Base-by-base conservation (phyloP, 2,888 invertebrate species). In the Synanthedon andrenaeformis region DNA sequence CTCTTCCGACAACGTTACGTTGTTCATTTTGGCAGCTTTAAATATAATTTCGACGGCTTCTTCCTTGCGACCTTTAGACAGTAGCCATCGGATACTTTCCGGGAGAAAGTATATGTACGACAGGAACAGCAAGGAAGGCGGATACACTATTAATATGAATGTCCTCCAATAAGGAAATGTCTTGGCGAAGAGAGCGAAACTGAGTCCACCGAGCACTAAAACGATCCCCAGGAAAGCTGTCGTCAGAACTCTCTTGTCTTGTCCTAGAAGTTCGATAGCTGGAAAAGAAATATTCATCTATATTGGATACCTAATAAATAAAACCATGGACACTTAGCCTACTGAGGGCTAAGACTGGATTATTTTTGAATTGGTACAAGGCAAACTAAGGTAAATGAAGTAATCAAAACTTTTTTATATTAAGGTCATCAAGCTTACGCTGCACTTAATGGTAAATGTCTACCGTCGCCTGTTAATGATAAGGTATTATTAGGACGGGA, bases 11-110 rank as follows among this genome's bases (percentile, higher is more conserved):
- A 88, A 28, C 62, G 87, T 70, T 70, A 90, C 79, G 4, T 81
- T 79, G 62, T 93, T 93, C 52, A 91, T 85, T 62, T 87, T 88
- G 0, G 93, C 91, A 1, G 93, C 92, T 57, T 79, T 89, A 58
- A 85, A 82, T 48, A 93, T 82, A 11, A 93, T 90, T 41, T 81
- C 79, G 41, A 91, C 89, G 0, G 93, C 93, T 60, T 92, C 90
- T 45, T 91, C 89, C 58, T 90, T 89, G 56, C 90, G 84, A 3
- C 91, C 91, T 60, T 92, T 92, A 0, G 92, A 91, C 1, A 94
- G 69, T 5, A 95, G 80, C 95, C 95, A 96, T 57, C 95, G 84
- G 28, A 93, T 89, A 54, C 93, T 93, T 74, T 94, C 94, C 0
- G 93, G 93, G n/a, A 93, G 78, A 4, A 93, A 64, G 88, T 92